phyloP scores from a whole-genome alignment of 2,797 vertebrate genomes.

The Epinephelus coioides region DNA sequence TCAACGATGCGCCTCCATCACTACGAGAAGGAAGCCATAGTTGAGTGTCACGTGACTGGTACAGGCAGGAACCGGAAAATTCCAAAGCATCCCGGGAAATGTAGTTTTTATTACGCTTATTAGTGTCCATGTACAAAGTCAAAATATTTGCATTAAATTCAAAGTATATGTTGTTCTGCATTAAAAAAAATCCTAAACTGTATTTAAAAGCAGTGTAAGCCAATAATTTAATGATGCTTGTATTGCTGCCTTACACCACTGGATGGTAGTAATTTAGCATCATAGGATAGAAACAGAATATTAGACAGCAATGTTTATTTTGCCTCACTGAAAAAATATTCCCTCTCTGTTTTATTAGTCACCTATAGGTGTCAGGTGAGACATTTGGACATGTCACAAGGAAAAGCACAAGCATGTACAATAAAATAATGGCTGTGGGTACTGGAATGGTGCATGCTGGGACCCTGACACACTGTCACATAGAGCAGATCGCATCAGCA shows the following conservation, averaged over 20 bases:
- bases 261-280: constrained; percentile 68
- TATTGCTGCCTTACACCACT: constrained; percentile 55
- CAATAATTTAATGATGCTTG: background rate
- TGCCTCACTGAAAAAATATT: background rate
- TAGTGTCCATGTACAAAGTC: background rate
- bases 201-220: background rate
- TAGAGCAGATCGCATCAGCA: background rate
- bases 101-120: constrained; percentile 74
- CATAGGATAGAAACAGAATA: background rate
- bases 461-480: no score
- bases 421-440: background rate
- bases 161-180: background rate
- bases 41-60: constrained; percentile 86
- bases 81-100: constrained; percentile 80
- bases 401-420: background rate
- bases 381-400: background rate
- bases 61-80: background rate
- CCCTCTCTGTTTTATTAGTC: background rate
- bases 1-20: constrained; percentile 68
- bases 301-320: background rate
- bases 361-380: background rate
- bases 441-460: background rate
- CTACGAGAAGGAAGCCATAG: constrained; percentile 88
- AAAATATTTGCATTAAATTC: background rate
- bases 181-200: no score